Conservation (phyloP, 1,140 invertebrate species). For the Drosophila miranda region DNA sequence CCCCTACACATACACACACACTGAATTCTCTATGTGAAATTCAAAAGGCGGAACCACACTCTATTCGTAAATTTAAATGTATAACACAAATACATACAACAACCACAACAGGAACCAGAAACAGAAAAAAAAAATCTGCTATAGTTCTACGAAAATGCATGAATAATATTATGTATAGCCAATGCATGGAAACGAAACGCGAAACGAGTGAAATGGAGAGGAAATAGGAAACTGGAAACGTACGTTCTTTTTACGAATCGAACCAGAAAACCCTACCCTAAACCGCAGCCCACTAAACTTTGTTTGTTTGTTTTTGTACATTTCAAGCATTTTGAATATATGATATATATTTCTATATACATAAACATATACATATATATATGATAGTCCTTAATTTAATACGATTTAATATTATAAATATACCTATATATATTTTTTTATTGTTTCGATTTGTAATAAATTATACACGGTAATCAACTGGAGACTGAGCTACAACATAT, state of each 20-base stretch:
- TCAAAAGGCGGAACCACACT: slow-evolving; percentile 21
- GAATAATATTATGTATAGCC: slow-evolving; percentile 41
- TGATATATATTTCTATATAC: slow-evolving; percentile 37
- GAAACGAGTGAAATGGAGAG: slow-evolving; percentile 23
- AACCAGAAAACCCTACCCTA: slow-evolving; percentile 5
- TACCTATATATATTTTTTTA: slow-evolving; percentile 47
- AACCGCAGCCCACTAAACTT: slow-evolving; percentile 34
- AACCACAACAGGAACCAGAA: slow-evolving; percentile 18
- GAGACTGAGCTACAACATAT: slow-evolving; percentile 82
- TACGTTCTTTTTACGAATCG: slow-evolving; percentile 1
- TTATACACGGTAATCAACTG: slow-evolving; percentile 75
- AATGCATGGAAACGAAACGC: slow-evolving; percentile 47
- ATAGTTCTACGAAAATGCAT: slow-evolving; percentile 26
- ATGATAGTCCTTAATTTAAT: slow-evolving; percentile 48
- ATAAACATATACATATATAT: slow-evolving; percentile 47
- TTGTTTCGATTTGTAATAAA: slow-evolving; percentile 68
- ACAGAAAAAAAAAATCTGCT: neutral
- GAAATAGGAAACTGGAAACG: slow-evolving; percentile 26
- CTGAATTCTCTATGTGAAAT: slow-evolving; percentile 47
- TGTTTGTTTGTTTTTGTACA: slow-evolving; percentile 56
- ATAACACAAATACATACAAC: slow-evolving; percentile 32
- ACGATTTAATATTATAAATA: slow-evolving; percentile 44
- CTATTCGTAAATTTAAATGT: slow-evolving; percentile 41
- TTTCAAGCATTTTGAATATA: slow-evolving; percentile 47
- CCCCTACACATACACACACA: slow-evolving; percentile 27